Percentiles rank a stretch among this genome's conserved stretches.
These are phyloP conservation scores for Australoheros facetus DNA, from an alignment of 2,797 vertebrate species.

Conservation along the genomic window DNA sequence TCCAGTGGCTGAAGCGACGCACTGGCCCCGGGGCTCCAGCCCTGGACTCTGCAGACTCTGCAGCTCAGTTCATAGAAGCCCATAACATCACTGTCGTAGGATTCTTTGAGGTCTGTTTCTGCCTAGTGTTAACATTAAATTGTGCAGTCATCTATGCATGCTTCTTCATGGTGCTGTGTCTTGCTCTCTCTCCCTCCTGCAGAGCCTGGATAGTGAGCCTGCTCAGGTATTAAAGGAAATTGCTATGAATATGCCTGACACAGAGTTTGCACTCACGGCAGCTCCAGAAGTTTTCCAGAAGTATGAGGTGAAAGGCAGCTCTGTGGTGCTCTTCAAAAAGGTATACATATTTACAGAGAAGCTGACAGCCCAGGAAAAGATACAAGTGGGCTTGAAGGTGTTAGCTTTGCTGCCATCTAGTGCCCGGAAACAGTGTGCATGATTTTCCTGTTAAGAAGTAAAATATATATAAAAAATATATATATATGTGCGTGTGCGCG, in stretches of 20 bases:
- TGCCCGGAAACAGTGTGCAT: not conserved
- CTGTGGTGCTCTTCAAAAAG: constrained; percentile 90
- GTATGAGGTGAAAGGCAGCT: constrained; percentile 77
- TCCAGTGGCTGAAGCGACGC: constrained; percentile 85
- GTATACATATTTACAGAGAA: constrained; percentile 60
- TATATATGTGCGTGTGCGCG: no score
- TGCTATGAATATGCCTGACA: constrained; percentile 71
- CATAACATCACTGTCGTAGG: constrained; percentile 82
- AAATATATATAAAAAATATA: no score
- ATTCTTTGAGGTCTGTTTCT: constrained; percentile 86
- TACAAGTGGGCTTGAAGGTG: not conserved
- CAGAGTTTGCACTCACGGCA: constrained; percentile 81
- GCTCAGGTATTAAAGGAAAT: constrained; percentile 77
- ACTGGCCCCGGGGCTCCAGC: constrained; percentile 63
- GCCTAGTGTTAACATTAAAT: not conserved
- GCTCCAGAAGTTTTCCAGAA: constrained; percentile 81
- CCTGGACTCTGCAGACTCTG: constrained; percentile 66
- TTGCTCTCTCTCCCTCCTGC: not conserved
- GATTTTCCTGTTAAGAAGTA: not conserved
- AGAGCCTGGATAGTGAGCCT: constrained; percentile 69
- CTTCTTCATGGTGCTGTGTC: not conserved
- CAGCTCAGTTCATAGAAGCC: constrained; percentile 67
- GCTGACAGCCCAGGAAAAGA: not conserved
- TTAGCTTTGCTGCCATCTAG: constrained; percentile 42
- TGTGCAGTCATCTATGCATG: not conserved